Base-by-base conservation (phyloP, 2,888 invertebrate species). In the Nymphalis polychloros region DNA sequence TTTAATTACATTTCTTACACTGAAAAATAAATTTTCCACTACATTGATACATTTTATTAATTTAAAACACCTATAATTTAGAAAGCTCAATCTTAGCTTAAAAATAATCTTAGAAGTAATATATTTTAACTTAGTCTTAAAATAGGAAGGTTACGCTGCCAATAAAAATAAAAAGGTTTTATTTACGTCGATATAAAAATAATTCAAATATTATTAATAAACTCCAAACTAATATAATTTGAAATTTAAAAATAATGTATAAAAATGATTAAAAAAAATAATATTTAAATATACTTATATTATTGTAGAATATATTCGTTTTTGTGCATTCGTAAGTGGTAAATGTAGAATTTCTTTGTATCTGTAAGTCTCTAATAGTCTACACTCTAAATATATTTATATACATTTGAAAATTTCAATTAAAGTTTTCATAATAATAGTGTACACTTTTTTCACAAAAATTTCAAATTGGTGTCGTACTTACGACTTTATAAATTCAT, bases 61-160 rank as follows among this genome's bases (percentile, higher is more conserved):
- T 66, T 60, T 69, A 69, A 69, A 64, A 71, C 69, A 69, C 67
- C 53, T 66, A 68, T 55, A 62, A 69, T 63, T 64, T 64, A 67
- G 64, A 67, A 71, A 71, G 71, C 71, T 71, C 69, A 59, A 59
- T 71, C 49, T 64, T 69, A 64, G 50, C 53, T 55, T 46, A 63
- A 60, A 61, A 57, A 41, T 67, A 57, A 10, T 23, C 52, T 31
- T 55, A 57, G 49, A 53, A 17, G 57, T 60, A 62, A 41, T 63
- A 27, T 47, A 59, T 48, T 19, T 61, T 6, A 20, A 20, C 50
- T 35, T 57, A 49, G 60, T 68, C 47, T 27, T n/a, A 47, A 63
- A 46, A 61, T 61, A 60, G 64, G 64, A 68, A 68, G 31, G 23
- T 63, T 68, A 59, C 59, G 53, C 60, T 50, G 31, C 20, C 10